Evolutionary conservation across 2,888 invertebrate genomes (phyloP).

Genomic region (Onthophagus sagittarius): DNA sequence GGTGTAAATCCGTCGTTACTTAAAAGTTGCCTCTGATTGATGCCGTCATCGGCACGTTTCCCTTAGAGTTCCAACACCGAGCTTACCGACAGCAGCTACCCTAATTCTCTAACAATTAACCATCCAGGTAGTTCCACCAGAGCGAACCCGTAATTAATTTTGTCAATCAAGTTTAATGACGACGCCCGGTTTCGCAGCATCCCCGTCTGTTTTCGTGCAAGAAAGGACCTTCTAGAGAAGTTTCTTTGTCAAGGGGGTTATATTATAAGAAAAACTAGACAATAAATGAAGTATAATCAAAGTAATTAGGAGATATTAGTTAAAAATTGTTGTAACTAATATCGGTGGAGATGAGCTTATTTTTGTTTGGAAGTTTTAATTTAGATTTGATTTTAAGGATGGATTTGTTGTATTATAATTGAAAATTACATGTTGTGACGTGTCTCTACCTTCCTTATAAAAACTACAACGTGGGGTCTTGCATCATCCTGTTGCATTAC

Average conservation of each 20-base stretch:
- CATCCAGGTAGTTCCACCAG: conserved; percentile 17
- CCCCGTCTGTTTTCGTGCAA: conserved; percentile 8
- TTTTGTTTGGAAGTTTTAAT: too few relatives aligned
- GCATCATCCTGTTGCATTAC: too few relatives aligned
- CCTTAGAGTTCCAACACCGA: conserved; percentile 5
- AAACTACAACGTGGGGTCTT: too few relatives aligned
- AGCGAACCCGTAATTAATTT: conserved; percentile 28
- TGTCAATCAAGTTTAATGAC: conserved; percentile 26
- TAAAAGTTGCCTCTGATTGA: conserved; percentile 13
- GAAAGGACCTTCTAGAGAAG: background rate
- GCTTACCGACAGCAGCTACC: conserved; percentile 15
- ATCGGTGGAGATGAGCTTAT: too few relatives aligned
- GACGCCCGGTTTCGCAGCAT: conserved; percentile 3
- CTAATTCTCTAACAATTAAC: conserved; percentile 21
- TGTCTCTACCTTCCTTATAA: too few relatives aligned
- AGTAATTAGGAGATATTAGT: too few relatives aligned
- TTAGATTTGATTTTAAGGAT: too few relatives aligned
- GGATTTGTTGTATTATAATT: too few relatives aligned
- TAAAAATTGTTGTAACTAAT: too few relatives aligned
- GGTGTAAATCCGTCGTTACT: conserved; percentile 4
- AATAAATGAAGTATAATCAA: too few relatives aligned
- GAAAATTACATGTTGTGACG: too few relatives aligned
- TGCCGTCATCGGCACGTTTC: conserved; percentile 12
- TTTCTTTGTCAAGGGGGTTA: background rate
- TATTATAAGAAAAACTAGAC: too few relatives aligned